A percentile compares a stretch with the other conserved stretches of the same genome.
These are phyloP conservation scores for Athalia circularis DNA, from an alignment of 2,888 invertebrate genomes.

Conservation along the genomic window DNA sequence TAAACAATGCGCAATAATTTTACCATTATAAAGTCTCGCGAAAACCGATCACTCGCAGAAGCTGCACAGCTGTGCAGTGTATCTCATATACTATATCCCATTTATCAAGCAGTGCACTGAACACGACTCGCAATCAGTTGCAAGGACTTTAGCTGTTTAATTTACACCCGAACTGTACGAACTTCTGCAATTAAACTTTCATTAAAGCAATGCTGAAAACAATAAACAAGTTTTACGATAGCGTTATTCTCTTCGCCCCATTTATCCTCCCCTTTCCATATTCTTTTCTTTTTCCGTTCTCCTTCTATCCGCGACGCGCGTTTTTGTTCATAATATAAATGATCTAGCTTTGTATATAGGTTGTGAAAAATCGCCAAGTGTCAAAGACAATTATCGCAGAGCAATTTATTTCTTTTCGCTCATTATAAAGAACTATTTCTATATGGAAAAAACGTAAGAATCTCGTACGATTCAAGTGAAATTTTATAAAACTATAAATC, in stretches of 20 bases:
- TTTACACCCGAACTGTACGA: conserved; percentile 21
- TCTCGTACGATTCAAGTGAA: no score
- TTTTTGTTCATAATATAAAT: background rate
- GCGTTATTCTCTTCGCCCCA: background rate
- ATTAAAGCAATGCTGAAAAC: conserved; percentile 21
- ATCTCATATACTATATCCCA: background rate
- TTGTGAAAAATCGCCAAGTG: no score
- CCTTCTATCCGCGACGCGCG: background rate
- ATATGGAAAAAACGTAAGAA: no score
- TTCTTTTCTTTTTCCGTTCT: background rate
- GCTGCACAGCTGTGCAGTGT: no score
- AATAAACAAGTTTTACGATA: conserved; percentile 4
- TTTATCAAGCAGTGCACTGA: background rate
- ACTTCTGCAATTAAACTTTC: conserved; percentile 32
- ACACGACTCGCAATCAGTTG: background rate
- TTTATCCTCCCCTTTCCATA: background rate
- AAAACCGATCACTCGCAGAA: no score
- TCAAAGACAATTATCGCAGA: no score
- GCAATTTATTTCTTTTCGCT: no score
- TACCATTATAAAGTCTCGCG: no score
- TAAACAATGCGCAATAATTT: no score
- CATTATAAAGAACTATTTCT: no score
- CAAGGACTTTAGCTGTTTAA: background rate
- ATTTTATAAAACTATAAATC: no score
- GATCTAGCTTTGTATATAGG: no score